Base-by-base conservation (phyloP, 2,797 vertebrate genomes). In the Lagodon rhomboides region DNA sequence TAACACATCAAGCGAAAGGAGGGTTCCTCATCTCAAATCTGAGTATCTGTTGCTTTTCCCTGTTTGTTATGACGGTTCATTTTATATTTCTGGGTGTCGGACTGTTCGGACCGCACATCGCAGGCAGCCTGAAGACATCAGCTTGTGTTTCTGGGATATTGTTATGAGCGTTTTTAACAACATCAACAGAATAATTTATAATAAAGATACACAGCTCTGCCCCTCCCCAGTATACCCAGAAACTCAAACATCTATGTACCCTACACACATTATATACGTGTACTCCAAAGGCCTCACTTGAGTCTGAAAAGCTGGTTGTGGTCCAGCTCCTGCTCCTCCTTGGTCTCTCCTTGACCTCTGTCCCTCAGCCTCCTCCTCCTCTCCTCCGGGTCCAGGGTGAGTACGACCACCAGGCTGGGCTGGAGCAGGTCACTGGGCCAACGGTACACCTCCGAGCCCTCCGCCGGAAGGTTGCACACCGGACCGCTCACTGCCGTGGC, bases 371-470 rank as follows among this genome's bases (percentile, higher is more conserved):
- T 95, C 67, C 56, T 92, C 64, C 87, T 81, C 78, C 97, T 93
- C 88, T 99, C 97, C 68, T 96, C 94, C 0, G 97, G 90, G 68
- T 93, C 94, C 85, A 99, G 91, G 1, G 95, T 97, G 59, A 99
- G 95, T 51, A 98, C 73, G 82, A 99, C 76, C 70, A 98, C 96
- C 73, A 99, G 89, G 87, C 96, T 94, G 0, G 97, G 98, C 83
- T 88, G 95, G 34, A 97, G 93, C 63, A 99, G 95, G 93, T 99
- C 97, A 17, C 71, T 41, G 4, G 97, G 98, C 97, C 98, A 99
- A 69, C 89, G 88, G 89, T 98, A 99, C 22, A 97, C 83, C 5
- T 95, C 93, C 3, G 97, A 96, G 0, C 92, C 92, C 62, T 74
- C 73, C 0, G 90, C 91, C 16, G 98, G 98, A 53, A 99, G 96